Conservation (phyloP, 2,888 invertebrate genomes). For the Pristionchus arcanus region DNA sequence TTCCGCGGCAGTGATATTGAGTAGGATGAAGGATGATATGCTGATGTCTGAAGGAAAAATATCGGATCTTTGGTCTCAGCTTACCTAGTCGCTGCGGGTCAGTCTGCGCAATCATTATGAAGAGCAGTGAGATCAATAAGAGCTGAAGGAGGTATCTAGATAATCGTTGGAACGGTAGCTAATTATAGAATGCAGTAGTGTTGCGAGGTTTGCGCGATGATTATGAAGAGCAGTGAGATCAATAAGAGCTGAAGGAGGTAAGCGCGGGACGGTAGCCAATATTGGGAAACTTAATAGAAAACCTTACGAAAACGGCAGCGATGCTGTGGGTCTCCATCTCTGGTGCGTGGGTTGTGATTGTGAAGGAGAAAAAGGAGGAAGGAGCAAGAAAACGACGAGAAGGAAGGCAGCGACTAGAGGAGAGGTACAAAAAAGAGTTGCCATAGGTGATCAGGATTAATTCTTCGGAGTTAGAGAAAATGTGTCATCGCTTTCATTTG, state of each 20-base stretch:
- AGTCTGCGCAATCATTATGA: not conserved
- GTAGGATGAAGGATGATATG: not conserved
- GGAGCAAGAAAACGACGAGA: not conserved
- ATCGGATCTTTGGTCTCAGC: not conserved
- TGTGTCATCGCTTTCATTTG: not conserved
- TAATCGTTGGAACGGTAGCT: no score
- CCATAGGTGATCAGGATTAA: not conserved
- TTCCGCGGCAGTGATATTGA: not conserved
- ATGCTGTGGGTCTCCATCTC: not conserved
- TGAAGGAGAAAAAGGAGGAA: not conserved
- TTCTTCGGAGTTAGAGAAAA: no score
- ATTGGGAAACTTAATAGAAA: not conserved
- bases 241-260: not conserved
- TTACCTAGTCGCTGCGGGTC: not conserved
- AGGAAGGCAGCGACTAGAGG: not conserved
- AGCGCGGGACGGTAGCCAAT: no score
- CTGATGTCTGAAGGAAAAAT: not conserved
- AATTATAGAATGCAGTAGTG: not conserved
- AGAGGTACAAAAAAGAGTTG: not conserved
- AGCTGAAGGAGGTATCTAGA: no score
- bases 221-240: not conserved
- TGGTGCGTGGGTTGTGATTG: not conserved
- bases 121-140: not conserved
- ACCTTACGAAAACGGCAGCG: not conserved
- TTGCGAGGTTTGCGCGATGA: not conserved